These are phyloP conservation scores for Pterocles burchelli DNA, from an alignment of 2,113 vertebrate genomes.

Conservation along the genomic window DNA sequence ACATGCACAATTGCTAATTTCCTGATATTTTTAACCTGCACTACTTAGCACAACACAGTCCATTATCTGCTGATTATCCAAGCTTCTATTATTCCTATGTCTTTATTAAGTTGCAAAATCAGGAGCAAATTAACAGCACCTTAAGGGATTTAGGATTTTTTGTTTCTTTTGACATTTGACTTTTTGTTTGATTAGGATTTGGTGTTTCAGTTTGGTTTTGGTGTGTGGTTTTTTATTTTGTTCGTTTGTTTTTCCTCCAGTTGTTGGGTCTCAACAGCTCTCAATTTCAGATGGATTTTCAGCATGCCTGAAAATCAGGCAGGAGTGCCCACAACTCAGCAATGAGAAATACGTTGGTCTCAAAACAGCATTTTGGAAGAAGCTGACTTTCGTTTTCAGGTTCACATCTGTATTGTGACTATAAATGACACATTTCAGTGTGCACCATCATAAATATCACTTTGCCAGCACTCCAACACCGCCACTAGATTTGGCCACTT, in stretches of 20 bases:
- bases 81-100: not conserved
- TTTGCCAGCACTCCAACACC: not conserved
- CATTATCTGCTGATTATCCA: not conserved
- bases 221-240: too few species aligned
- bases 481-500: not conserved
- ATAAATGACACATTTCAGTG: not conserved
- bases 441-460: not conserved
- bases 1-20: not conserved
- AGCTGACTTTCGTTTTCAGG: not conserved
- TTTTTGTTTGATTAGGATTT: not conserved
- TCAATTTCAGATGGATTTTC: not conserved
- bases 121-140: not conserved
- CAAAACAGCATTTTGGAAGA: constrained; percentile 10
- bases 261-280: not conserved
- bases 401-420: not conserved
- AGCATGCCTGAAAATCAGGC: not conserved
- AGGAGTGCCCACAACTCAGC: not conserved
- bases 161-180: not conserved
- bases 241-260: not conserved
- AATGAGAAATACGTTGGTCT: not conserved
- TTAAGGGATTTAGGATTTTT: not conserved
- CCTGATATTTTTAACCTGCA: not conserved
- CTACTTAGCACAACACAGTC: not conserved
- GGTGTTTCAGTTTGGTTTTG: not conserved
- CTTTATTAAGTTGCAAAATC: not conserved